Base-by-base conservation (phyloP, 2,888 invertebrate genomes). In the Ernsta delagoae region DNA sequence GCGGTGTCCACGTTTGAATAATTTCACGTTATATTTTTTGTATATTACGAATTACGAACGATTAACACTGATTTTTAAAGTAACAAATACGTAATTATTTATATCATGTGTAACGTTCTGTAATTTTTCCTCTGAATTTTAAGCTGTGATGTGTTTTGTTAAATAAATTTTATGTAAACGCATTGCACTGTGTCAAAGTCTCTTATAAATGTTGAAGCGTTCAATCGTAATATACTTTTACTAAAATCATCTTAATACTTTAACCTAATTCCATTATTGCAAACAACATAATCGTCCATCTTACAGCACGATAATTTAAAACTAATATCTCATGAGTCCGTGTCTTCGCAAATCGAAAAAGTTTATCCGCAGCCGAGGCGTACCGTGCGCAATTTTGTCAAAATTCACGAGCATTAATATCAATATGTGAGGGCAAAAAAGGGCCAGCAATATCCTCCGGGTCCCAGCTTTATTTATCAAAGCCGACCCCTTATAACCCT, bases 331-430 rank as follows among this genome's bases (percentile, higher is more conserved):
- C n/a, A 56, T 57, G 57, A 62, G 62, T 48, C 41, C 62, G 57
- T 62, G 57, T 57, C 62, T 62, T 68, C 48, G 57, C 61, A 68
- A 68, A 68, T 68, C 36, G 68, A 68, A 68, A 66, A 62, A 56
- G 62, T 68, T 68, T 62, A 68, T 57, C 68, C 68, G 57, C 68
- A 57, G 31, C 62, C 36, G 68, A 65, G 64, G 41, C 59, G 70
- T 63, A 68, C 56, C 70, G 72, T 62, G 78, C 81, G 88, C 88
- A 90, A 90, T 92, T 92, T 91, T 92, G 92, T 76, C 92, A 92
- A 90, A 90, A 89, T 87, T 87, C 86, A 86, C 86, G 80, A 87
- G 89, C 92, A 92, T 92, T 92, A 92, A 92, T 92, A 92, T 91
- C 92, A 91, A 92, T 92, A 92, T 90, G 87, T 89, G 83, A 85